A percentile compares a stretch with the other conserved stretches of the same genome.
Evolutionary conservation across 1,140 invertebrate genomes (phyloP).

Genomic region (Penaeus chinensis): DNA sequence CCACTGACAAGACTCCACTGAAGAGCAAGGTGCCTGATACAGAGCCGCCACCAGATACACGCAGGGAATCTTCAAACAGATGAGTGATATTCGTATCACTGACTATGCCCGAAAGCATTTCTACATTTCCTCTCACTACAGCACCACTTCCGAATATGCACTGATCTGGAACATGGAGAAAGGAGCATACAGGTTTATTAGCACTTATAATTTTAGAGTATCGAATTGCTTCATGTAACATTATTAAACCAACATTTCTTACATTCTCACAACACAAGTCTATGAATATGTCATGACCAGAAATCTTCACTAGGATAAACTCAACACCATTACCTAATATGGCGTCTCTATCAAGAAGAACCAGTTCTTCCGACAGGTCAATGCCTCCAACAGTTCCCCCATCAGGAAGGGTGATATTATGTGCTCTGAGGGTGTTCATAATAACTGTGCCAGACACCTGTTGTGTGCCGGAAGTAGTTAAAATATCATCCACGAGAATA

Average conservation of each 20-base stretch:
- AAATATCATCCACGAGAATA: slow-evolving; percentile 21
- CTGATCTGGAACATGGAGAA: too few relatives aligned
- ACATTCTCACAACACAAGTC: background rate
- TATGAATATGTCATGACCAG: background rate
- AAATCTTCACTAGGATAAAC: background rate
- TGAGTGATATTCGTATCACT: too few relatives aligned
- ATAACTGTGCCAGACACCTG: background rate
- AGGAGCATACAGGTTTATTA: too few relatives aligned
- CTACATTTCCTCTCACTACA: too few relatives aligned
- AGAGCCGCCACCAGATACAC: background rate
- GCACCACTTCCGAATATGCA: too few relatives aligned
- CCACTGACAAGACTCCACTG: background rate
- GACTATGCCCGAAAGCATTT: too few relatives aligned
- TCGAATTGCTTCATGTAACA: too few relatives aligned
- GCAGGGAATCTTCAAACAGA: background rate
- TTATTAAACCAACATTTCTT: background rate
- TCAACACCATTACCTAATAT: slow-evolving; percentile 13
- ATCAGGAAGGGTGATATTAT: background rate
- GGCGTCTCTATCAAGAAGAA: slow-evolving; percentile 4
- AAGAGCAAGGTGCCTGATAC: slow-evolving; percentile 20
- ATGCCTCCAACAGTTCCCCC: slow-evolving; percentile 31
- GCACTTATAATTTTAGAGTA: too few relatives aligned
- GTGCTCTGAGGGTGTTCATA: background rate
- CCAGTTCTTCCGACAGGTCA: slow-evolving; percentile 36
- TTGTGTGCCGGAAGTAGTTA: slow-evolving; percentile 21